Percentiles rank a stretch among this genome's conserved stretches.
These are phyloP conservation scores for Momotus momota DNA, from an alignment of 2,797 vertebrate species.

Conservation along the genomic window DNA sequence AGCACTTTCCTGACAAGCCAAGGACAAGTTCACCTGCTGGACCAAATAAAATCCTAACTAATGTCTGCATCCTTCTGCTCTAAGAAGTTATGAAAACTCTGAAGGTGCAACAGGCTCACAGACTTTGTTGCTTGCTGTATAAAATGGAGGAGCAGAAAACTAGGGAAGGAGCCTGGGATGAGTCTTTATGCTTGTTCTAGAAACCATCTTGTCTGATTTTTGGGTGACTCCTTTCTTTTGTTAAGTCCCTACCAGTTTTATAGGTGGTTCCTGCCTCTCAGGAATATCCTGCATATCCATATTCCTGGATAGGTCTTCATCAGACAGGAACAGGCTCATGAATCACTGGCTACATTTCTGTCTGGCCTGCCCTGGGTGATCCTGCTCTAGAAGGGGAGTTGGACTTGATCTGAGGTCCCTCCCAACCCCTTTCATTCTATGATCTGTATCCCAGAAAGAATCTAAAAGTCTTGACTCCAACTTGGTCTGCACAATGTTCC, in stretches of 20 bases:
- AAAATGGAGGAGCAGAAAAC: background rate
- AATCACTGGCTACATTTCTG: background rate
- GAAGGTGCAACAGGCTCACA: background rate
- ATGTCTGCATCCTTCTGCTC: background rate
- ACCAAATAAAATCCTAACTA: background rate
- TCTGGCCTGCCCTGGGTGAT: too few relatives aligned
- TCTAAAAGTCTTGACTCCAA: background rate
- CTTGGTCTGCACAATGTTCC: background rate
- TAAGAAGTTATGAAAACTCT: background rate
- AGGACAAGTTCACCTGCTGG: conserved; percentile 24
- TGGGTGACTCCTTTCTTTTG: background rate
- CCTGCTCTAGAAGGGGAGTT: too few relatives aligned
- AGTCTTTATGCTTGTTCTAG: background rate
- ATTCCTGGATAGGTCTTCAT: background rate
- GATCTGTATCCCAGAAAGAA: background rate
- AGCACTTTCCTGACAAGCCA: background rate
- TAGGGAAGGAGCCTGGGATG: background rate
- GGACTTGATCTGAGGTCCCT: too few relatives aligned
- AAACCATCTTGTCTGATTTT: background rate
- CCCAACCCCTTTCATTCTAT: too few relatives aligned
- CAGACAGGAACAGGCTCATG: background rate
- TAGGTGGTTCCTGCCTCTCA: background rate
- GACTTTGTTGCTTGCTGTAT: background rate
- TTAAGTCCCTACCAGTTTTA: background rate
- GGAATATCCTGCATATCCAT: background rate